Evolutionary conservation across 1,140 invertebrate species (phyloP).

Genomic region (Danaus plexippus): DNA sequence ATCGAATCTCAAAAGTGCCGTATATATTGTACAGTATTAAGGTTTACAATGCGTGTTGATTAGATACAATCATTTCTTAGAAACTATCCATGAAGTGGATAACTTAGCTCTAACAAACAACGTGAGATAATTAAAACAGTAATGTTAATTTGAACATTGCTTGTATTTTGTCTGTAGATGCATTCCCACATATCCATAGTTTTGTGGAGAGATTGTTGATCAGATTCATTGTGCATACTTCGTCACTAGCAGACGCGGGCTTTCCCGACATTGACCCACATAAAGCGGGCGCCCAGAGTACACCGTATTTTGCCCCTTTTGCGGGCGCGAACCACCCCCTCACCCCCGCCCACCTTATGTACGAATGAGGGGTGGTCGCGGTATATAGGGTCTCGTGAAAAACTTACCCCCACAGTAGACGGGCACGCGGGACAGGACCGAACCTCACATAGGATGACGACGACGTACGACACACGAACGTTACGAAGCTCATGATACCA

Average conservation of each 20-base stretch:
- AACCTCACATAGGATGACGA: constrained; percentile 37
- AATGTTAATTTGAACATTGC: no score
- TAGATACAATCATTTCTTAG: no score
- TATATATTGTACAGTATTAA: no score
- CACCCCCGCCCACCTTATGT: constrained; percentile 69
- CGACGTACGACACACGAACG: no score
- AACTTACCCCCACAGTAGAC: constrained; percentile 63
- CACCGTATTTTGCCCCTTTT: constrained; percentile 72
- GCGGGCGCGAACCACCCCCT: constrained; percentile 68
- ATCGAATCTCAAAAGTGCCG: no score
- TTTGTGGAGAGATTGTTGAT: constrained; percentile 70
- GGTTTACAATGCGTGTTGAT: no score
- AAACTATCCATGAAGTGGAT: no score
- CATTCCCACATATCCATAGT: constrained; percentile 24
- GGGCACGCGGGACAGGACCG: constrained; percentile 69
- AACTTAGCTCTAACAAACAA: no score
- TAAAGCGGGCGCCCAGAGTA: constrained; percentile 71
- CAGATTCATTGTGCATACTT: constrained; percentile 71
- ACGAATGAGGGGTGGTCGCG: constrained; percentile 67
- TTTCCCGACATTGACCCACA: constrained; percentile 76
- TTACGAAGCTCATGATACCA: no score
- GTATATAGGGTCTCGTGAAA: constrained; percentile 71
- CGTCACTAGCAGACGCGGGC: constrained; percentile 72
- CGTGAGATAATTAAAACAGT: no score
- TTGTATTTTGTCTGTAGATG: no score